Evolutionary conservation across 1,140 invertebrate genomes (phyloP).

Genomic region (Glomeris maerens): DNA sequence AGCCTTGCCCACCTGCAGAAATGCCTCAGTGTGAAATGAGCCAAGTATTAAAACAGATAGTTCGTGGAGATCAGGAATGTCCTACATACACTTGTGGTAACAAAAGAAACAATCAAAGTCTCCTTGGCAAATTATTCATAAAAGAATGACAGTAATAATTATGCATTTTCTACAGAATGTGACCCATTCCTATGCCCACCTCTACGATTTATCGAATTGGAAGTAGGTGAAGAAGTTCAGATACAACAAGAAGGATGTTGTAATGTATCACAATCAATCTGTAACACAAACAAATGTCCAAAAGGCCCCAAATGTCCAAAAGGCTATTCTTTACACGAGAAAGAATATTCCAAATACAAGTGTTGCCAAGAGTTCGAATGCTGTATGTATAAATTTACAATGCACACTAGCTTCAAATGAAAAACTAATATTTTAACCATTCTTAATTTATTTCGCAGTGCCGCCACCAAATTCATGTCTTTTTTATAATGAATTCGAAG

Average conservation of each 20-base stretch:
- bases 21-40: not conserved
- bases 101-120: not conserved
- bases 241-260: constrained; percentile 52
- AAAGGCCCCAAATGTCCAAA: constrained; percentile 38
- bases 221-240: constrained; percentile 39
- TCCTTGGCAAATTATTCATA: not conserved
- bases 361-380: constrained; percentile 53
- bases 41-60: not conserved
- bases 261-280: constrained; percentile 41
- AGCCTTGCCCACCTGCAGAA: not conserved
- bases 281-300: constrained; percentile 45
- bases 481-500: constrained; percentile 33
- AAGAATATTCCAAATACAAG: constrained; percentile 29
- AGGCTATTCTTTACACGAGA: constrained; percentile 37
- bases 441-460: constrained; percentile 32
- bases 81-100: constrained; percentile 7
- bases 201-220: constrained; percentile 4
- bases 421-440: not conserved
- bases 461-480: constrained; percentile 53
- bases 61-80: not conserved
- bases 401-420: not conserved
- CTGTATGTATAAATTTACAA: constrained; percentile 31
- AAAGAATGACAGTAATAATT: constrained; percentile 9
- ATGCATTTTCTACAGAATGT: constrained; percentile 13
- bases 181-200: constrained; percentile 12